Percentiles rank a stretch among this genome's conserved stretches.
These are phyloP conservation scores for Polypedilum vanderplanki DNA, from an alignment of 1,140 invertebrate species.

Conservation along the genomic window DNA sequence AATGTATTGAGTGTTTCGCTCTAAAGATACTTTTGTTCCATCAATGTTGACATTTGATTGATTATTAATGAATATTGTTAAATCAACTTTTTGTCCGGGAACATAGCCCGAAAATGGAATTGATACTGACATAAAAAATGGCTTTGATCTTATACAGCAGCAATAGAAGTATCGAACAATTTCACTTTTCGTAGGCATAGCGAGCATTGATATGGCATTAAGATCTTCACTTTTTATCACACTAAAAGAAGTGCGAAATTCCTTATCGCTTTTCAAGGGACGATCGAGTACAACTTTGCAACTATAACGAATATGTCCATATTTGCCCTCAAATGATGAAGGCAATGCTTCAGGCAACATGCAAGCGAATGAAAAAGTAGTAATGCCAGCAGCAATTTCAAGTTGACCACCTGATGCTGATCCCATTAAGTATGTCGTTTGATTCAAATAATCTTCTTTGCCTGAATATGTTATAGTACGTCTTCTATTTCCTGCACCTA, in stretches of 20 bases:
- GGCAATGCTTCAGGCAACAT: not conserved
- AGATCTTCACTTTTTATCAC: conserved; percentile 25
- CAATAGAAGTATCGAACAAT: not conserved
- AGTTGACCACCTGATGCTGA: not conserved
- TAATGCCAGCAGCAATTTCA: not conserved
- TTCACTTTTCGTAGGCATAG: not conserved
- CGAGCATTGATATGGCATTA: not conserved
- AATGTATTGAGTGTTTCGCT: not conserved
- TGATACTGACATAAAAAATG: not conserved
- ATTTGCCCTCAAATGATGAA: conserved; percentile 27
- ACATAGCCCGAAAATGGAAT: conserved; percentile 25
- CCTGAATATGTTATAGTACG: not conserved
- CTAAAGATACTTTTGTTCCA: not conserved
- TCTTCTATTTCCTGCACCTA: not conserved
- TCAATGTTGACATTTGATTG: not conserved
- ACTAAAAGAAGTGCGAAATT: conserved; percentile 15
- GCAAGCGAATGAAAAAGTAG: not conserved
- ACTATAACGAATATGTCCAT: conserved; percentile 27
- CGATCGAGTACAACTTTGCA: not conserved
- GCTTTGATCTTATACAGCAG: conserved; percentile 29
- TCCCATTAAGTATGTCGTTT: not conserved
- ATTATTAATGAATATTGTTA: conserved; percentile 19
- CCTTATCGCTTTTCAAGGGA: not conserved
- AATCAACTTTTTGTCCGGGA: conserved; percentile 15
- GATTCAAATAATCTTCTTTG: conserved; percentile 2